Percentiles rank a stretch among this genome's conserved stretches.
Evolutionary conservation across 2,113 vertebrate genomes (phyloP).

Genomic region (Myrmophylax atrothorax): DNA sequence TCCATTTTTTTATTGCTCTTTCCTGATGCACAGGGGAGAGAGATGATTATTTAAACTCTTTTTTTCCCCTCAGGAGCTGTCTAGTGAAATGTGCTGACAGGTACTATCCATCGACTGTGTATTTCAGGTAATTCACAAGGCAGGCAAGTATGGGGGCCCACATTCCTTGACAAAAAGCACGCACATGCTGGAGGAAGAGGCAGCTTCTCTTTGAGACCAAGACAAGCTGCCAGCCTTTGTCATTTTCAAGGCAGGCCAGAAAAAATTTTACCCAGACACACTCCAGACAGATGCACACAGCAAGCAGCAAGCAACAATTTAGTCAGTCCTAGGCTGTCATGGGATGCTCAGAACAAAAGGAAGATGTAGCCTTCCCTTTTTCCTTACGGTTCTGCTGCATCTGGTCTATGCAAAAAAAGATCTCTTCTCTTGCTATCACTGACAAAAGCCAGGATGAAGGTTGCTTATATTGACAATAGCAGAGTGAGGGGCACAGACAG

Average conservation of each 20-base stretch:
- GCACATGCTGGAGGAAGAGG: neutral
- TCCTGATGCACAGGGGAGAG: conserved; percentile 3
- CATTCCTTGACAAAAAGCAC: neutral
- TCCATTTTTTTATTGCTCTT: conserved; percentile 5
- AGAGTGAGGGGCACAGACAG: neutral
- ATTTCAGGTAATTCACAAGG: conserved; percentile 22
- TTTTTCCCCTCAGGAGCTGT: conserved; percentile 17
- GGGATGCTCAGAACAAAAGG: neutral
- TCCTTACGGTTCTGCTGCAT: neutral
- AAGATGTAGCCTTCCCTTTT: neutral
- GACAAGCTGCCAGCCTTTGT: conserved; percentile 14
- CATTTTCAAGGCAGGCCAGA: neutral
- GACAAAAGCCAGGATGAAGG: neutral
- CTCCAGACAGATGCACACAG: neutral
- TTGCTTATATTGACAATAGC: neutral
- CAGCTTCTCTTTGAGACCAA: neutral
- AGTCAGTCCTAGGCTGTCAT: neutral
- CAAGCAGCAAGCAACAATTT: neutral
- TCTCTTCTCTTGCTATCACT: neutral
- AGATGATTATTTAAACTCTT: conserved; percentile 44
- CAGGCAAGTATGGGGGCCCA: neutral
- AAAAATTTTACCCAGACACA: neutral
- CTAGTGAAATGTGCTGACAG: conserved; percentile 47
- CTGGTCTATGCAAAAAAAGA: neutral
- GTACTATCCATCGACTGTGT: neutral